Percentiles rank a stretch among this genome's conserved stretches.
phyloP scores from a whole-genome alignment of 2,797 vertebrate species.

The Garrulus glandarius region DNA sequence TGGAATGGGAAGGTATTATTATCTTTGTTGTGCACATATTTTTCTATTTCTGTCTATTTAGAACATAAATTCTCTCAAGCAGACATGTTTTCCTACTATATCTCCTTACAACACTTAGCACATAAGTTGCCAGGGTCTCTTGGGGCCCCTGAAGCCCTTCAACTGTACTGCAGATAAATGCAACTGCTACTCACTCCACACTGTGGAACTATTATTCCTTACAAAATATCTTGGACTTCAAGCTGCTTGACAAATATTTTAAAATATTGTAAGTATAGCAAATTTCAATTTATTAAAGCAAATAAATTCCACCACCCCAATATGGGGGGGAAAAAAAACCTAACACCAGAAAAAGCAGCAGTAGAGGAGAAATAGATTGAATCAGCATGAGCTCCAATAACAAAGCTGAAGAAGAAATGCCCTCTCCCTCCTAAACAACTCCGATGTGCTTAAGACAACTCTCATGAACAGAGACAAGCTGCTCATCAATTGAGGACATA shows the following conservation, averaged over 20 bases:
- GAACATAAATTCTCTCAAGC: neutral
- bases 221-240: neutral
- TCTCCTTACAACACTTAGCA: neutral
- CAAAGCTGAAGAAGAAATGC: neutral
- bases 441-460: neutral
- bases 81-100: neutral
- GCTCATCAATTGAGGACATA: neutral
- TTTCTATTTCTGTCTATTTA: neutral
- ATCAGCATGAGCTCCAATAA: neutral
- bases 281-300: neutral
- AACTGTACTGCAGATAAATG: neutral
- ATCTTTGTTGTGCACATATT: neutral
- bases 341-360: neutral
- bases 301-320: neutral
- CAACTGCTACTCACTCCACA: neutral
- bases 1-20: neutral
- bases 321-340: accelerated
- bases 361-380: neutral
- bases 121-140: neutral
- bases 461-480: neutral
- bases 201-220: neutral
- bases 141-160: neutral
- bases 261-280: neutral
- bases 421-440: neutral
- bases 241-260: neutral